Conservation (phyloP, 1,140 invertebrate species). For the Microplitis mediator region DNA sequence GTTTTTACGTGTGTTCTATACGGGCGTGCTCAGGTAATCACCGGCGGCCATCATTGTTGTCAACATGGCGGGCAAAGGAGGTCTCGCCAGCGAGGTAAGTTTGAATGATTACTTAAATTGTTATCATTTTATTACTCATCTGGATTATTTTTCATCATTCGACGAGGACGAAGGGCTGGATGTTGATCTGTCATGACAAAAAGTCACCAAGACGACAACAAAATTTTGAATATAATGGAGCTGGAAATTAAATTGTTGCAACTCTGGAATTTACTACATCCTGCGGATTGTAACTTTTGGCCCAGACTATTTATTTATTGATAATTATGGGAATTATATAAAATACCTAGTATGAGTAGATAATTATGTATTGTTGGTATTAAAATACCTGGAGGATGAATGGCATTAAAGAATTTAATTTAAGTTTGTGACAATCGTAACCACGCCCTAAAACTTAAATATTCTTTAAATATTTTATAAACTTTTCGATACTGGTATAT, state of each 20-base stretch:
- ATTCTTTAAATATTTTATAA: not conserved
- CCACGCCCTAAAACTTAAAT: not conserved
- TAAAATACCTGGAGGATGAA: no score
- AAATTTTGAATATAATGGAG: no score
- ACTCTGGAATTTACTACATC: no score
- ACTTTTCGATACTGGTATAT: no score
- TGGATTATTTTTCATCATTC: not conserved
- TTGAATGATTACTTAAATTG: not conserved
- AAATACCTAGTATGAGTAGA: no score
- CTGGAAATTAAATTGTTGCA: no score
- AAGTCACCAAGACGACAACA: not conserved
- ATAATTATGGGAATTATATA: no score
- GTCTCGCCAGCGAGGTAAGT: slow-evolving; percentile 55
- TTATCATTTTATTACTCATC: not conserved
- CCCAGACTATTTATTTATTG: no score
- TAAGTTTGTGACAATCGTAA: not conserved
- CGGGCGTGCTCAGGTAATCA: slow-evolving; percentile 39
- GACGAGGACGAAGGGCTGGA: not conserved
- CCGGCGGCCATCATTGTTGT: slow-evolving; percentile 49
- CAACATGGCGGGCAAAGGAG: slow-evolving; percentile 59
- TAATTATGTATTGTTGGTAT: no score
- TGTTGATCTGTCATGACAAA: not conserved
- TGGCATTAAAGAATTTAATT: not conserved
- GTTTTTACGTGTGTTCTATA: not conserved
- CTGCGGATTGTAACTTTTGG: no score